Conservation (phyloP, 2,888 invertebrate species). For the Synergus laeviventris region DNA sequence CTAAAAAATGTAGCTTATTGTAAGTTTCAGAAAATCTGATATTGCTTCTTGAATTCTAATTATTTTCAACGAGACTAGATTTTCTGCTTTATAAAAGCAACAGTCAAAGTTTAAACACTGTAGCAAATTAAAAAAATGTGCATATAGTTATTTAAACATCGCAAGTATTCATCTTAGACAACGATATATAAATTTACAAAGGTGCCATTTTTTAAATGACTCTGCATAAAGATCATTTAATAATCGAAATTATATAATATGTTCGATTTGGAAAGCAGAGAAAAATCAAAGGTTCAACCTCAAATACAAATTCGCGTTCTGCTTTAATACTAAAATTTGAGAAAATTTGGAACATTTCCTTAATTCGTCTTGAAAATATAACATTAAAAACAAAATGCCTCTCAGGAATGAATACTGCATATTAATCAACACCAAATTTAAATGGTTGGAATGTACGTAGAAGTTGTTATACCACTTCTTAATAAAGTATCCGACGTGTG, state of each 20-base stretch:
- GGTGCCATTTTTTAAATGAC: not conserved
- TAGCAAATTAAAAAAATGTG: not conserved
- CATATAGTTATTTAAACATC: not conserved
- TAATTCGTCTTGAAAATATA: not conserved
- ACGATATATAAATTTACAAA: slow-evolving; percentile 16
- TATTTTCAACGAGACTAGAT: not conserved
- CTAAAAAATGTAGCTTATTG: not conserved
- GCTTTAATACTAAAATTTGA: not conserved
- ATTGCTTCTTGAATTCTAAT: not conserved
- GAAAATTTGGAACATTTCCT: not conserved
- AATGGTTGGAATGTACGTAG: slow-evolving; percentile 70
- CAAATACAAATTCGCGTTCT: not conserved
- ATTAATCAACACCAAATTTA: slow-evolving; percentile 53
- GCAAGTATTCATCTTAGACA: not conserved
- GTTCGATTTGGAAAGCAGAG: not conserved
- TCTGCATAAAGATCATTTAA: not conserved
- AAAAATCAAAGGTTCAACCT: not conserved
- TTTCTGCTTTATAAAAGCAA: not conserved
- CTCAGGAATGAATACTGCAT: not conserved
- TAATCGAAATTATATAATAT: not conserved
- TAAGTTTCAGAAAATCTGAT: not conserved
- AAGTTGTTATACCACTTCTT: slow-evolving; percentile 65
- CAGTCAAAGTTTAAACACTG: not conserved
- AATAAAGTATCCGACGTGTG: slow-evolving; percentile 67
- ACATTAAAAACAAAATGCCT: not conserved